Percentiles rank a stretch among this genome's conserved stretches.
These are phyloP conservation scores for Lycia hirtaria DNA, from an alignment of 2,888 invertebrate genomes.

Conservation along the genomic window DNA sequence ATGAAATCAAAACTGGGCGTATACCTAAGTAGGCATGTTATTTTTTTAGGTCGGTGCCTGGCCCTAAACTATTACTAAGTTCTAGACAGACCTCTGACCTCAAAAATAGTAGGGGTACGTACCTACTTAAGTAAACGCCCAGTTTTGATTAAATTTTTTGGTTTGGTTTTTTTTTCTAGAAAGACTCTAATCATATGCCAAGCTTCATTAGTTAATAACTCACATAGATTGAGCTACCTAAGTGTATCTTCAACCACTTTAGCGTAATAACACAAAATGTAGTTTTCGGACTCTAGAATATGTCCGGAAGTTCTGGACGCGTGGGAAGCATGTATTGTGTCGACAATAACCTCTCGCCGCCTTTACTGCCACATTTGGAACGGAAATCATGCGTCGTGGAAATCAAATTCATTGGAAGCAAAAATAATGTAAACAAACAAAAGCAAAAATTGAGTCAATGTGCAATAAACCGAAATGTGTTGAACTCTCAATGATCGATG, in stretches of 20 bases:
- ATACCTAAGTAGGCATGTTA: too few species aligned
- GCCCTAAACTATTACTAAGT: too few species aligned
- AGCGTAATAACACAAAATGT: constrained; percentile 15
- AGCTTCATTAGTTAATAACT: not conserved
- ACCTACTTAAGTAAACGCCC: too few species aligned
- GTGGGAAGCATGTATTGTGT: constrained; percentile 16
- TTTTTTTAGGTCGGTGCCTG: too few species aligned
- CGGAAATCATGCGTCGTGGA: not conserved
- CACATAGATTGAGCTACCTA: not conserved
- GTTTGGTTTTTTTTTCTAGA: too few species aligned
- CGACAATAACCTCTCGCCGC: constrained; percentile 9
- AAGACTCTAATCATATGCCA: too few species aligned
- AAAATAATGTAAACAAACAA: not conserved
- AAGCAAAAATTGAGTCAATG: not conserved
- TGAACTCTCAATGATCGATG: too few species aligned
- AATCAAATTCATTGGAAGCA: constrained; percentile 2
- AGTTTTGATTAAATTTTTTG: too few species aligned
- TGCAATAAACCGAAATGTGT: too few species aligned
- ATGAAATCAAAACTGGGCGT: too few species aligned
- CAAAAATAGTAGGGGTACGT: too few species aligned
- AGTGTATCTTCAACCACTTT: constrained; percentile 15
- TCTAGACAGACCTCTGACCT: too few species aligned
- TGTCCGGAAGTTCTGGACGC: constrained; percentile 17
- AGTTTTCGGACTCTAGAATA: constrained; percentile 9
- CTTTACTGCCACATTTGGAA: constrained; percentile 12